Base-by-base conservation (phyloP, 2,113 vertebrate species). In the Limanda limanda region DNA sequence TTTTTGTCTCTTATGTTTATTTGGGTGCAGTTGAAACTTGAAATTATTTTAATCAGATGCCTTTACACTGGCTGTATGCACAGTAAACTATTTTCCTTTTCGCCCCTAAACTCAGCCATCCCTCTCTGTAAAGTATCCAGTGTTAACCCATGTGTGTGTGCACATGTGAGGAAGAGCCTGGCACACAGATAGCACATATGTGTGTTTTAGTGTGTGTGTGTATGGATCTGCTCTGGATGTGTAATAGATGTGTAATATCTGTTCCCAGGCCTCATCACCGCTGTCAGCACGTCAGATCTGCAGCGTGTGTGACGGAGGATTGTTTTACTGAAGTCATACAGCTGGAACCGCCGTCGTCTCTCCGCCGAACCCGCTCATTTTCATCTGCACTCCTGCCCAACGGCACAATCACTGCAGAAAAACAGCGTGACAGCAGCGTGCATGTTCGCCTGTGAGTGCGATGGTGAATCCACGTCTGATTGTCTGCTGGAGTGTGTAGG, bases 281-380 rank as follows among this genome's bases (percentile, higher is more conserved):
- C 92, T 94, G 92, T 93, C 93, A 94, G 87, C 92, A 87, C 71
- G 59, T 82, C 79, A 17, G 79, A 74, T 75, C 88, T 85, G 82
- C 84, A 79, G 79, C 60, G 52, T 82, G 75, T 84, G 81, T 81
- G 86, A 91, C 48, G 75, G 82, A 65, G 83, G 85, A 92, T 91
- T 85, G 71, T 70, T 89, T 93, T 92, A 88, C 90, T 86, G 78
- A 85, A 88, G 86, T 89, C 89, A 86, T 85, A 25, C 79, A 84
- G 79, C 81, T 92, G 90, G 82, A 93, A 42, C 83, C 45, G 40
- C 79, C 51, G 72, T 64, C 81, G 57, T 78, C 87, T 81, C 68
- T 68, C 81, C 60, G 61, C 74, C 56, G 27, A 87, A 82, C 67
- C 71, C 56, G 55, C 78, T 86, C 79, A 71, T 92, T 90, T 93